phyloP scores from a whole-genome alignment of 2,113 vertebrate species.

The Paramormyrops kingsleyae region DNA sequence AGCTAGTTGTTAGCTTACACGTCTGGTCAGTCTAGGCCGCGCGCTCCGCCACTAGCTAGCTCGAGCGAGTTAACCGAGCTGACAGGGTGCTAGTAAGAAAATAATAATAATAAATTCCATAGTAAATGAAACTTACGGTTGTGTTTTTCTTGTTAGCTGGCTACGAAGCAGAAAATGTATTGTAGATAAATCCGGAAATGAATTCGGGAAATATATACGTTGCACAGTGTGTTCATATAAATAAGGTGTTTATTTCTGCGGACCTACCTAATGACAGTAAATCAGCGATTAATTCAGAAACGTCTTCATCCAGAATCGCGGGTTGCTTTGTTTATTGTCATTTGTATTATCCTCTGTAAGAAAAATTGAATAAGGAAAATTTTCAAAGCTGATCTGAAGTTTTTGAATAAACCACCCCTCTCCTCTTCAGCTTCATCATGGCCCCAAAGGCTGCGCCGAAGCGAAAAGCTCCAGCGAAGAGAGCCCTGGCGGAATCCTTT shows the following conservation, averaged over 20 bases:
- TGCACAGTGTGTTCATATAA: background rate
- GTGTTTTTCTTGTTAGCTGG: background rate
- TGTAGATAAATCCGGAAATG: background rate
- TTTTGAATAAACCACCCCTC: background rate
- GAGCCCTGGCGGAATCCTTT: slow-evolving; percentile 83
- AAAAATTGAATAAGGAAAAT: too few relatives aligned
- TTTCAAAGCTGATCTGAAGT: background rate
- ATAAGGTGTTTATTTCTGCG: background rate
- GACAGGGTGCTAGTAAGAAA: background rate
- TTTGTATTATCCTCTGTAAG: background rate
- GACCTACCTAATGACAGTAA: background rate
- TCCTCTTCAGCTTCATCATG: slow-evolving; percentile 57
- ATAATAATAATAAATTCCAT: background rate
- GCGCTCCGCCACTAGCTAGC: background rate
- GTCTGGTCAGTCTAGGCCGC: background rate
- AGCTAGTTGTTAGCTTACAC: background rate
- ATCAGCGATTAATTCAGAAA: background rate
- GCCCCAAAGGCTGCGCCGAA: slow-evolving; percentile 67
- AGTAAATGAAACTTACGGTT: background rate
- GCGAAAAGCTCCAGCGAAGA: slow-evolving; percentile 69
- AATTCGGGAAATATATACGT: background rate
- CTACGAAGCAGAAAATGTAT: background rate
- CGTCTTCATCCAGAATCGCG: background rate
- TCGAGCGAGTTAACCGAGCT: background rate
- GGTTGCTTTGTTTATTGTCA: background rate